phyloP scores from a whole-genome alignment of 2,888 invertebrate genomes.

The Stenichneumon culpator region DNA sequence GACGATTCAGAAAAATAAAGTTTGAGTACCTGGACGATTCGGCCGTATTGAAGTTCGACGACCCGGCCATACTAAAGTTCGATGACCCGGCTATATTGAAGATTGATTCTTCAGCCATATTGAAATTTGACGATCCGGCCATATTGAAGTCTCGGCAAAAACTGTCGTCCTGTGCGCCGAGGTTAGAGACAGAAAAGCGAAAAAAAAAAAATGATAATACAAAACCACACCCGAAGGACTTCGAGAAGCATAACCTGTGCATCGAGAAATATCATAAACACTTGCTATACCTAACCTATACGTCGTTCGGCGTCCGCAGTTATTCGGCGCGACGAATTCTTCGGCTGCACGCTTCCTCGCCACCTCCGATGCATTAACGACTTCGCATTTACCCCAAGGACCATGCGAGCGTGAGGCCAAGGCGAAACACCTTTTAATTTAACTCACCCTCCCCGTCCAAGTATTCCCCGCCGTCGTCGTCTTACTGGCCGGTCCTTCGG shows the following conservation, averaged over 20 bases:
- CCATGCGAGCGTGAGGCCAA: conserved; percentile 45
- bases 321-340: conserved; percentile 63
- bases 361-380: conserved; percentile 68
- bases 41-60: no score
- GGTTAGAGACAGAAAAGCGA: no score
- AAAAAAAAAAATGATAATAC: not conserved
- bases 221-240: not conserved
- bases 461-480: conserved; percentile 38
- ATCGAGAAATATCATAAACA: conserved; percentile 10
- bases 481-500: conserved; percentile 13
- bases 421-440: conserved; percentile 59
- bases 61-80: no score
- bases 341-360: conserved; percentile 62
- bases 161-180: no score
- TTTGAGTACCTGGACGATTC: no score
- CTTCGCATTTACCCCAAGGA: conserved; percentile 61
- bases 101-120: no score
- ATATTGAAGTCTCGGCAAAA: no score
- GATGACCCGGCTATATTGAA: no score
- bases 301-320: conserved; percentile 35
- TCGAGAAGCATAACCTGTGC: not conserved
- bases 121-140: no score
- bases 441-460: conserved; percentile 20
- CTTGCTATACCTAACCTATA: conserved; percentile 1
- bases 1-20: no score